Evolutionary conservation across 1,140 invertebrate genomes (phyloP).

Genomic region (Drosophila lacertosa): DNA sequence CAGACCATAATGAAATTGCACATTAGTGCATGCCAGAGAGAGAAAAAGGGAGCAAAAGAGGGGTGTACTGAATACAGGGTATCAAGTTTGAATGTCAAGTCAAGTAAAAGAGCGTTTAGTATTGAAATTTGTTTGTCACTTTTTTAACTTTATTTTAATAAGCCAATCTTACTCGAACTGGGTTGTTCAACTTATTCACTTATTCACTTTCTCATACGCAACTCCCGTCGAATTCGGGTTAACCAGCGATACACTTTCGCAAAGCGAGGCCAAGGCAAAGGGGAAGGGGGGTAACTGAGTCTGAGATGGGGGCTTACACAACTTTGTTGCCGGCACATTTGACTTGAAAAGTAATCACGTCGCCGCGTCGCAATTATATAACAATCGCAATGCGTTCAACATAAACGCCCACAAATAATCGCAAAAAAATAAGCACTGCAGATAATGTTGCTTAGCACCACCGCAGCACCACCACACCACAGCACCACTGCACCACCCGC

Average conservation of each 20-base stretch:
- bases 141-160: no score
- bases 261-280: neutral
- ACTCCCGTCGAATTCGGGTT: slow-evolving; percentile 27
- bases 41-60: no score
- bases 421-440: slow-evolving; percentile 57
- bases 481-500: neutral
- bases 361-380: slow-evolving; percentile 62
- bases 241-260: slow-evolving; percentile 49
- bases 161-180: slow-evolving; percentile 3
- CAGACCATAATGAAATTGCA: slow-evolving; percentile 51
- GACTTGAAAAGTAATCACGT: slow-evolving; percentile 66
- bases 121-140: no score
- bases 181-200: slow-evolving; percentile 23
- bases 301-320: slow-evolving; percentile 41
- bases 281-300: neutral
- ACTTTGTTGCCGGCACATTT: slow-evolving; percentile 47
- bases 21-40: slow-evolving; percentile 24
- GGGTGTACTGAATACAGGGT: slow-evolving; percentile 1
- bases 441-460: slow-evolving; percentile 40
- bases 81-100: neutral
- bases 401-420: slow-evolving; percentile 64
- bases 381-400: slow-evolving; percentile 65
- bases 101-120: no score
- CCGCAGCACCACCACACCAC: slow-evolving; percentile 4
- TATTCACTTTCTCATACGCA: slow-evolving; percentile 45